Base-by-base conservation (phyloP, 2,797 vertebrate genomes). In the Tadarida brasiliensis region DNA sequence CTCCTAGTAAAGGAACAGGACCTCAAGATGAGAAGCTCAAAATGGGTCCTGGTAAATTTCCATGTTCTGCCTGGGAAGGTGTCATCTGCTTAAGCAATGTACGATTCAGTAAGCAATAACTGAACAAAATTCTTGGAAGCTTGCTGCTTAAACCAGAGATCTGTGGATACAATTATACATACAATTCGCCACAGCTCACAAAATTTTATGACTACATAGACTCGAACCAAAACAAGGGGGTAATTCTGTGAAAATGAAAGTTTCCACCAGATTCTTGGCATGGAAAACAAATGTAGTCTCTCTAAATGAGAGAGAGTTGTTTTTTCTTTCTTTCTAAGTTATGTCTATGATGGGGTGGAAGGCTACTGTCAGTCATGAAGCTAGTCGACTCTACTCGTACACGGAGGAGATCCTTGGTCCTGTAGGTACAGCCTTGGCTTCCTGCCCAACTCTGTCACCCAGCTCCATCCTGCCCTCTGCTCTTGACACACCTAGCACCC, bases 181-280 rank as follows among this genome's bases (percentile, higher is more conserved):
- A 80, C 61, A 91, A 44, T 92, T 84, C 3, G 0, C 74, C 71
- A 85, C 67, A 77, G 94, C 76, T 95, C 94, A 95, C 95, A 94
- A 94, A 95, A 95, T 85, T 89, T 93, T 81, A 94, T 47, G 71
- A 90, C 63, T 92, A 54, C 44, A 76, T 51, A 94, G 88, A 95
- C 67, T 73, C 3, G 14, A 93, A 87, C n/a, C 85, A 85, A 94
- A 96, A 71, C 71, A 70, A 94, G n/a, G 67, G 44, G 15, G 30
- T 39, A 51, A 92, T 96, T 94, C 92, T 77, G 44, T 92, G 44
- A 91, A 86, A 82, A 96, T 54, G 71, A 90, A 97, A 59, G 54
- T 92, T 90, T 87, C 94, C 85, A 93, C 47, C 67, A 65, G 85
- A 82, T 56, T 90, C 70, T 94, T 96, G 95, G 59, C 88, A 76